Conservation (phyloP, 2,888 invertebrate species). For the Lucinisca nassula region DNA sequence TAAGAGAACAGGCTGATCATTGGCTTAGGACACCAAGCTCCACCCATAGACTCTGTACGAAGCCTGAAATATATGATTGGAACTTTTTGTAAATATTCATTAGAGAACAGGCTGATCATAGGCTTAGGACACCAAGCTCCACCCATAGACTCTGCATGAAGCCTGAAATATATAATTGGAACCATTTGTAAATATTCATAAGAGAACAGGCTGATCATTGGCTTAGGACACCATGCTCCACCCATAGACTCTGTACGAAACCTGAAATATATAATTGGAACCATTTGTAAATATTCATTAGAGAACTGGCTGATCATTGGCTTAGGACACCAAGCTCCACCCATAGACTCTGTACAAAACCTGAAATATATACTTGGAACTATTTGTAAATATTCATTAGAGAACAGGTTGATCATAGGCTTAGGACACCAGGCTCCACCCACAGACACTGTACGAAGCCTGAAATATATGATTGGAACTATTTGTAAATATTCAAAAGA, state of each 20-base stretch:
- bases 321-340: constrained; percentile 98
- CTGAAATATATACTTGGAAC: constrained; percentile 93
- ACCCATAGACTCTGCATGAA: constrained; percentile 94
- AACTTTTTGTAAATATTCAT: constrained; percentile 95
- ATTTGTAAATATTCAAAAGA: constrained; percentile 94
- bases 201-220: constrained; percentile 91
- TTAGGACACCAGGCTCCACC: constrained; percentile 98
- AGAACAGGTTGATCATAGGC: constrained; percentile 91
- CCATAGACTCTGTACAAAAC: constrained; percentile 93
- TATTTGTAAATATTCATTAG: constrained; percentile 94
- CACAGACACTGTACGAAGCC: constrained; percentile 93
- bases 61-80: constrained; percentile 91
- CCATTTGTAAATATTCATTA: constrained; percentile 90
- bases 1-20: constrained; percentile 91
- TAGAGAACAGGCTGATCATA: constrained; percentile 91
- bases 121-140: constrained; percentile 98
- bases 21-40: constrained; percentile 97
- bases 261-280: too few relatives aligned
- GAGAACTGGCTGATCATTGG: constrained; percentile 91
- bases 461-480: constrained; percentile 89
- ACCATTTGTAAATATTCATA: constrained; percentile 95
- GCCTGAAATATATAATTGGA: constrained; percentile 89
- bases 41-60: too few relatives aligned
- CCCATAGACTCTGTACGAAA: too few relatives aligned
- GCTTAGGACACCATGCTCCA: constrained; percentile 97